Evolutionary conservation across 2,888 invertebrate species (phyloP), one percentile per base, ranked within the genome.

Genomic region (Melieria picta): DNA sequence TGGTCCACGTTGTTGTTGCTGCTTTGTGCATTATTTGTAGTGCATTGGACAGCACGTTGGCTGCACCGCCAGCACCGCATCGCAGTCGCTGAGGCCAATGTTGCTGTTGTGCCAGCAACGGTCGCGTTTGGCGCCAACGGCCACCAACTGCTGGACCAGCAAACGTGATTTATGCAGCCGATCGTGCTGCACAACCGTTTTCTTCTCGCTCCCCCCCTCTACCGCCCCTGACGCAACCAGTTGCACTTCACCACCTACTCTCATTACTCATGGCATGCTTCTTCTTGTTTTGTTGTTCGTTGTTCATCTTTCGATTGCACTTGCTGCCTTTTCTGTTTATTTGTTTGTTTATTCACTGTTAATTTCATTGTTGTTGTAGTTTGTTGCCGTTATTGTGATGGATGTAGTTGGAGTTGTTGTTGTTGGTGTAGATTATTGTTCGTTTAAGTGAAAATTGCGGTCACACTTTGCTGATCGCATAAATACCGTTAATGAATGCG

Each of bases 391-490:
- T 48, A 30, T 30, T 30, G 3, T n/a, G 5, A 13, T 52, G 52
- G n/a, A 58, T 57, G 47, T 57, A 5, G 43, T 13, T 66, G 58
- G 60, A 56, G 57, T 45, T 60, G 64, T 55, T 74, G 46, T 60
- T 69, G 65, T 9, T 60, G 56, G 7, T 55, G 56, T 30, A 57
- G 42, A 60, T 60, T 50, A 11, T 62, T 69, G 71, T 55, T 46
- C 57, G 63, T 60, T 69, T 73, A 57, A 67, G 71, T 69, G 56
- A 72, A 72, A 73, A 71, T 73, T 60, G 71, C 75, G 79, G 81
- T 82, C 77, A 82, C 80, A 81, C 81, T 78, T 81, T 77, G 81
- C 76, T 82, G 77, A 77, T 76, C 79, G 73, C 65, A 72, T 71
- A 72, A 73, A 69, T 75, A 76, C 80, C 80, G 81, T 82, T 81